phyloP scores from a whole-genome alignment of 2,797 vertebrate species.

The Dendrocincla tyrannina region DNA sequence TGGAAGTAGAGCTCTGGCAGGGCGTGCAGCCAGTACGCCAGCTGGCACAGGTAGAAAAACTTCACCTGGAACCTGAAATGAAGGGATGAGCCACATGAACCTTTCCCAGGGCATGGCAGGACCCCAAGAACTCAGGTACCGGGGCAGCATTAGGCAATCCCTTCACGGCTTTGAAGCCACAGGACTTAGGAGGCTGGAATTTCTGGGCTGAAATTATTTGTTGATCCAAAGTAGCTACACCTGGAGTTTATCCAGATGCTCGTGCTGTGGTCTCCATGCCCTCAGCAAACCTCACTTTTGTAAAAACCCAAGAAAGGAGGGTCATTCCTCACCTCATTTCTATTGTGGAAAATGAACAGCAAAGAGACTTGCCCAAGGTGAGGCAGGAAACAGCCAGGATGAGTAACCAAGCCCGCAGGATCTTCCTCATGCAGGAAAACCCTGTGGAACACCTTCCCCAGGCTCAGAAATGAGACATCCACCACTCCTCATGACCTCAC shows the following conservation, averaged over 20 bases:
- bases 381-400: background rate
- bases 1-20: conserved; percentile 98
- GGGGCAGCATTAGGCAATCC: background rate
- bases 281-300: background rate
- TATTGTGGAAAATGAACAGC: background rate
- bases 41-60: conserved; percentile 97
- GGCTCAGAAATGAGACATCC: background rate
- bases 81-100: background rate
- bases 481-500: fast-evolving
- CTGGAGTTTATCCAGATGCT: background rate
- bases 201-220: background rate
- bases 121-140: fast-evolving
- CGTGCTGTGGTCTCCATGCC: fast-evolving
- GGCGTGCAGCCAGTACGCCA: conserved; percentile 96
- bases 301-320: background rate
- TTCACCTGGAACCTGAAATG: conserved; percentile 94
- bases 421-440: background rate
- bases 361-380: background rate
- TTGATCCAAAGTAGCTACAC: fast-evolving
- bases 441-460: background rate
- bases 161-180: background rate
- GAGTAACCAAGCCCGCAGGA: background rate
- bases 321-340: background rate
- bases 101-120: background rate
- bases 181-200: background rate